These are phyloP conservation scores for Clepsis dumicolana DNA, from an alignment of 2,888 invertebrate genomes.

Conservation along the genomic window DNA sequence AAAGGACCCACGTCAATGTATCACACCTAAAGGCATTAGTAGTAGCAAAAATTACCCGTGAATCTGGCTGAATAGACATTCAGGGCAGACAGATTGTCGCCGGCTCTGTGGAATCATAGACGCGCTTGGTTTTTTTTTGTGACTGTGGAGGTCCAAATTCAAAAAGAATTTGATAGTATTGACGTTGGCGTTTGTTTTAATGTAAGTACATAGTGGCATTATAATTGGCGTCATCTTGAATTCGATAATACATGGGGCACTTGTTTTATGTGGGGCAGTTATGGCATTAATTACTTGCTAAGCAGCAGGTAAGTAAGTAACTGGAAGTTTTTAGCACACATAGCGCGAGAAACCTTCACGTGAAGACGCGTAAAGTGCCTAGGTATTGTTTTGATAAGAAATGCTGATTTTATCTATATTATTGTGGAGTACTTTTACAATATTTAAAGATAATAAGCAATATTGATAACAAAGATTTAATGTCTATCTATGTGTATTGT, in stretches of 20 bases:
- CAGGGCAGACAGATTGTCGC: conserved; percentile 78
- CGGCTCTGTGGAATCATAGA: conserved; percentile 46
- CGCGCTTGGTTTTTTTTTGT: conserved; percentile 44
- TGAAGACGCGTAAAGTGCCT: conserved; percentile 51
- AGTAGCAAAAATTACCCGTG: conserved; percentile 70
- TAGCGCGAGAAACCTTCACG: conserved; percentile 48
- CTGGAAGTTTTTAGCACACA: conserved; percentile 7
- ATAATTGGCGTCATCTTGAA: conserved; percentile 1
- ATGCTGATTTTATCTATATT: conserved; percentile 74
- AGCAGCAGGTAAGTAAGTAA: conserved; percentile 1
- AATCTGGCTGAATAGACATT: conserved; percentile 62
- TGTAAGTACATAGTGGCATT: no score
- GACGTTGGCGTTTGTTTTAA: conserved; percentile 21
- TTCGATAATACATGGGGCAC: no score
- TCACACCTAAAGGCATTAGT: conserved; percentile 78
- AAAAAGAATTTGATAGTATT: conserved; percentile 34
- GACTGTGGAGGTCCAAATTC: conserved; percentile 55
- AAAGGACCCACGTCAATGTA: conserved; percentile 78
- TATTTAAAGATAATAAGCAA: conserved; percentile 80
- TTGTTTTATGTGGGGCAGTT: no score
- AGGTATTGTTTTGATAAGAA: conserved; percentile 68
- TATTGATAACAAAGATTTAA: conserved; percentile 79
- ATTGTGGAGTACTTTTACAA: conserved; percentile 77
- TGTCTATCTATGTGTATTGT: conserved; percentile 79
- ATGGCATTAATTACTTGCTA: no score